phyloP scores from a whole-genome alignment of 2,797 vertebrate species.

The Cephalopachus bancanus region DNA sequence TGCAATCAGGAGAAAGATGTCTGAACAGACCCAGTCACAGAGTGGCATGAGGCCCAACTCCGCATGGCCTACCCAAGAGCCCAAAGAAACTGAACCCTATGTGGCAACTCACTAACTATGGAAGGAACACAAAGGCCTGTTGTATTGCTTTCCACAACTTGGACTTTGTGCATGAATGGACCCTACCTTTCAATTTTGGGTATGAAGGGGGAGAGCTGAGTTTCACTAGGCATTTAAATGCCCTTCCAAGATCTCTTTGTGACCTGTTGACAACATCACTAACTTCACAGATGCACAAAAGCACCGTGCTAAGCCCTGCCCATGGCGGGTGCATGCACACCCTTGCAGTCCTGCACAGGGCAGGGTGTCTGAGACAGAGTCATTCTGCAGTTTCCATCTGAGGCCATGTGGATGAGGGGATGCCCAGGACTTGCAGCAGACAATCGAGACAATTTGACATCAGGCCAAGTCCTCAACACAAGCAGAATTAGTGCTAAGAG shows the following conservation, averaged over 20 bases:
- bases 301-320: background rate
- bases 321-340: background rate
- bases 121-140: background rate
- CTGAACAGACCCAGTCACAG: too few species aligned
- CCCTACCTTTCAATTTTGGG: background rate
- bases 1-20: too few species aligned
- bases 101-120: background rate
- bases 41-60: background rate
- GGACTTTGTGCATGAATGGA: background rate
- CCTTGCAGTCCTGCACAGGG: background rate
- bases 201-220: background rate
- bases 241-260: background rate
- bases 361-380: background rate
- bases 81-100: background rate
- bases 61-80: background rate
- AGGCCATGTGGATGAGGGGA: background rate
- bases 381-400: background rate
- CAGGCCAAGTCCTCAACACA: slow-evolving; percentile 95
- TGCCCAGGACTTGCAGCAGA: slow-evolving; percentile 82
- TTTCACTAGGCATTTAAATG: background rate
- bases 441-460: slow-evolving; percentile 85
- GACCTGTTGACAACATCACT: background rate
- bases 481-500: slow-evolving; percentile 86
- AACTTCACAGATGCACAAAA: background rate
- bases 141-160: background rate